Percentiles rank a stretch among this genome's conserved stretches.
Evolutionary conservation across 2,888 invertebrate species (phyloP).

Genomic region (Geotrupes spiniger): DNA sequence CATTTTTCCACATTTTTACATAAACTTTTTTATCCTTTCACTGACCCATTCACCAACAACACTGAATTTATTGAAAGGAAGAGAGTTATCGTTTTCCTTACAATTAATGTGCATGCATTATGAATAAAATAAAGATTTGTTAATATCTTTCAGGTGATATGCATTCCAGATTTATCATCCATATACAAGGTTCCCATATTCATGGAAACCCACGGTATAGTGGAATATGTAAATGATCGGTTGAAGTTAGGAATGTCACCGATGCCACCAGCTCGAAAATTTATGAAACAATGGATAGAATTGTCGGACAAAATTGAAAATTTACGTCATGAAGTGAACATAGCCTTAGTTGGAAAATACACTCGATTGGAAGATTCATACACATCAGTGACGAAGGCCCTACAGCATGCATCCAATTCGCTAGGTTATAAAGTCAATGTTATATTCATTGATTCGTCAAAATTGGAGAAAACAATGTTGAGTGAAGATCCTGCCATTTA

Average conservation of each 20-base stretch:
- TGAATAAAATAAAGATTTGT: not conserved
- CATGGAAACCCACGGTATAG: conserved; percentile 87
- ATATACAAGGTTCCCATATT: conserved; percentile 95
- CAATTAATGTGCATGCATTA: too few relatives aligned
- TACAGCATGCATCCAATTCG: conserved; percentile 89
- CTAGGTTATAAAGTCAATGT: conserved; percentile 81
- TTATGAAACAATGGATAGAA: conserved; percentile 88
- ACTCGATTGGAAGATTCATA: conserved; percentile 95
- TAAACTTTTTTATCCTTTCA: too few relatives aligned
- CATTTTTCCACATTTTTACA: too few relatives aligned
- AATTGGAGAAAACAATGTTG: conserved; percentile 74
- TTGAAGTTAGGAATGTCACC: conserved; percentile 68
- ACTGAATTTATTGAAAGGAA: too few relatives aligned
- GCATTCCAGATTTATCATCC: conserved; percentile 90
- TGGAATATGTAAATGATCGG: conserved; percentile 78
- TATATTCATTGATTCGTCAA: conserved; percentile 88
- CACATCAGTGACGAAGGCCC: conserved; percentile 91
- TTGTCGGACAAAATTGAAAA: conserved; percentile 83
- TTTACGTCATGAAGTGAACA: conserved; percentile 70
- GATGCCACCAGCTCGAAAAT: conserved; percentile 63
- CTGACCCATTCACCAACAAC: too few relatives aligned
- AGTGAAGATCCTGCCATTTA: conserved; percentile 76
- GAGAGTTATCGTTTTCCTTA: too few relatives aligned
- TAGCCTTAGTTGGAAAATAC: conserved; percentile 95
- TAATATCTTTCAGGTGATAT: conserved; percentile 38